Evolutionary conservation across 2,888 invertebrate species (phyloP), one percentile per base, ranked within the genome.

Genomic region (Andrena marginata): DNA sequence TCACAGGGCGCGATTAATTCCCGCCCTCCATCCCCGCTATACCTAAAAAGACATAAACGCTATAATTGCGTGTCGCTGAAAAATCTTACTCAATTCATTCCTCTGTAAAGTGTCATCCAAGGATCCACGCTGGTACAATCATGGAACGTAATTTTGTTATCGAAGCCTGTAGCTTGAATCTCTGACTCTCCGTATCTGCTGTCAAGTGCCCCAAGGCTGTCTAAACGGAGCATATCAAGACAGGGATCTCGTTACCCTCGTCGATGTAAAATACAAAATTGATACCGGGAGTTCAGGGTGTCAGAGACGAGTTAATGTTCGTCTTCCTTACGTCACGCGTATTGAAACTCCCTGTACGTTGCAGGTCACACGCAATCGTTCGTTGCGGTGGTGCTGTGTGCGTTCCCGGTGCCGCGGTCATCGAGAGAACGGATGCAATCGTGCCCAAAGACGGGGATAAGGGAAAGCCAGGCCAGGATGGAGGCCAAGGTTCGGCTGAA

Each of bases 401-500:
- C n/a, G 69, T 60, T 54, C 29, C 54, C 56, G 48, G 26, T 23
- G 20, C 71, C 62, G 62, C 60, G 49, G 54, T 69, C 48, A 20
- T 33, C 8, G 35, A 42, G 65, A 20, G 42, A 59, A 56, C 51
- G 29, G 54, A 54, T 23, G 29, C 65, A 73, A 51, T 80, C 23
- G 23, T 56, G n/a, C 23, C 56, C n/a, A 63, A 77, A 56, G 35
- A 67, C 51, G 23, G 48, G 20, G 54, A 26, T 20, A 26, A 70
- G 49, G 33, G 23, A 29, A 62, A 69, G 56, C 26, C 20, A 29
- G 60, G 42, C 26, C 60, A 20, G 72, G 68, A 80, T 67, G 42
- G 72, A 67, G 72, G 67, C 71, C 76, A 74, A 71, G 70, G 69
- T 65, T 69, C 23, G 42, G n/a, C 54, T 86, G 89, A 90, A 90